phyloP scores from a whole-genome alignment of 2,888 invertebrate genomes.

The Dasysyrphus albostriatus region DNA sequence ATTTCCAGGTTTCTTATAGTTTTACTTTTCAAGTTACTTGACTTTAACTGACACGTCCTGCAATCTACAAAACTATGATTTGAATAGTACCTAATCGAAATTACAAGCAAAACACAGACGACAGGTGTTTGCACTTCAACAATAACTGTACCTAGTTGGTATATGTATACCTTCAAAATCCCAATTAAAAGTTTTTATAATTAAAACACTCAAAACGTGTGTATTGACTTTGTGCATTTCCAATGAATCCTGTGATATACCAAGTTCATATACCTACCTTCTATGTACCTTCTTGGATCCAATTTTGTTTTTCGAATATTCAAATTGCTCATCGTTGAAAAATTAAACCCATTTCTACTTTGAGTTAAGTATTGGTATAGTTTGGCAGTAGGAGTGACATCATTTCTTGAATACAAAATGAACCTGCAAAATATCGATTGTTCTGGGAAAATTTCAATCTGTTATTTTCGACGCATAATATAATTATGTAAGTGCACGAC shows the following conservation, averaged over 20 bases:
- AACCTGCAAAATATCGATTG: constrained; percentile 1
- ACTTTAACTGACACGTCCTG: too few species aligned
- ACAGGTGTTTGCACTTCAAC: not conserved
- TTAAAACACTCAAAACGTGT: constrained; percentile 10
- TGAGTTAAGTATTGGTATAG: not conserved
- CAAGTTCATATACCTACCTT: too few species aligned
- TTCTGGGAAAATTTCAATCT: not conserved
- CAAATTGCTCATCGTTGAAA: not conserved
- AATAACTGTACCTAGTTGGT: too few species aligned
- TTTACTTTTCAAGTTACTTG: too few species aligned
- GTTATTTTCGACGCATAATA: not conserved
- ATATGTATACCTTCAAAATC: not conserved
- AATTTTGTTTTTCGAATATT: not conserved
- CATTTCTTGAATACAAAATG: not conserved
- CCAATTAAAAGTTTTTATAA: constrained; percentile 15
- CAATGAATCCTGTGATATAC: not conserved
- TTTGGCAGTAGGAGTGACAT: not conserved
- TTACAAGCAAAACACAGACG: not conserved
- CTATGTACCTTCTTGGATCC: not conserved
- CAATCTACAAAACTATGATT: not conserved
- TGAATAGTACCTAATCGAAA: not conserved
- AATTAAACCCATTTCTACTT: not conserved
- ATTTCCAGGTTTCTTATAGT: too few species aligned
- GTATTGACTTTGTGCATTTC: not conserved
- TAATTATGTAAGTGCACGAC: not conserved